Base-by-base conservation (phyloP, 2,797 vertebrate species). In the Microchirus variegatus region DNA sequence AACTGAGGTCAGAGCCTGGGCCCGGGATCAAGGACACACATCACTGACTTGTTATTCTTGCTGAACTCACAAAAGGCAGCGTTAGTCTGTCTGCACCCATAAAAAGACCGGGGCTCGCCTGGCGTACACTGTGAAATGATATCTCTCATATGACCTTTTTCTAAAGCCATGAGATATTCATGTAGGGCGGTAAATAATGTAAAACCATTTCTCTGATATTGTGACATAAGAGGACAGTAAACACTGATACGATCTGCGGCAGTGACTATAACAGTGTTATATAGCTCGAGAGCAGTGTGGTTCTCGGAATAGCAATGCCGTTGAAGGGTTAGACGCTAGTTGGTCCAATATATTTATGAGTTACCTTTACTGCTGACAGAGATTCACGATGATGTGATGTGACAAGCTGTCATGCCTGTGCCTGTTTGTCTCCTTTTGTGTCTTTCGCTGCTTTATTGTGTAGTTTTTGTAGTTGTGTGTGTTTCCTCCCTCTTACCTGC, bases 21-120 rank as follows among this genome's bases (percentile, higher is more conserved):
- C 59, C 59, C 58, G 1, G 31, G 63, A 79, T 84, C 71, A 81
- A 79, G 73, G 66, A 80, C 77, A 77, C 56, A 63, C 57, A 77
- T 70, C 82, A 59, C 59, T 75, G 66, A 67, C 67, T 77, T 85
- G 63, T 73, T 78, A 54, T 75, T 73, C 56, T 49, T 52, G 44
- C 55, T 70, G 38, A 61, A 56, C 22, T 71, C 22, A 58, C 63
- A 64, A 59, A 67, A 79, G 67, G 49, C 50, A 73, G 53, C 57
- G 46, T 1, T 13, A 46, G 58, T n/a, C 46, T 16, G 45, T 36
- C 52, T 46, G 52, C 66, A 41, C 47, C 49, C 44, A 57, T 38
- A 58, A 70, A 67, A 50, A 51, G 56, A 7, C 6, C 31, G 5
- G 31, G 31, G 31, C 31, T 59, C 41, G 50, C 19, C 17, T 56